Evolutionary conservation across 2,888 invertebrate species (phyloP).

Genomic region (Euplexia lucipara): DNA sequence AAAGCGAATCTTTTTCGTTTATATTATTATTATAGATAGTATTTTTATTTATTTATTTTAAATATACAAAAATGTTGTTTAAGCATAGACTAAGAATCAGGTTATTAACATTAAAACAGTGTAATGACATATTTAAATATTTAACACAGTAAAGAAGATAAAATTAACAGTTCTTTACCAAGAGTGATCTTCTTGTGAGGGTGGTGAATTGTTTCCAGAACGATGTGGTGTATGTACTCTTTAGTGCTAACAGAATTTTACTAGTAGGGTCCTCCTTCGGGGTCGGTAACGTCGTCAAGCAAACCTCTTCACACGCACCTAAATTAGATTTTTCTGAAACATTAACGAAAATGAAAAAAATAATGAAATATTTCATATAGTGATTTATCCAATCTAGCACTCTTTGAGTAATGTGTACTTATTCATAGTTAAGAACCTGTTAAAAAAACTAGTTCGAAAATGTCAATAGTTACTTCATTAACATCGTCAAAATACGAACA

Average conservation of each 20-base stretch:
- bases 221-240: constrained; percentile 85
- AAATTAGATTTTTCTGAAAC: constrained; percentile 77
- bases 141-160: constrained; percentile 13
- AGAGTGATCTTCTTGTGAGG: constrained; percentile 81
- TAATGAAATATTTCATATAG: too few relatives aligned
- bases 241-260: constrained; percentile 83
- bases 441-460: too few relatives aligned
- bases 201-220: constrained; percentile 85
- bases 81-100: too few relatives aligned
- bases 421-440: too few relatives aligned
- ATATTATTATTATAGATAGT: too few relatives aligned
- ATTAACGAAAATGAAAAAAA: neutral
- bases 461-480: too few relatives aligned
- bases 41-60: too few relatives aligned
- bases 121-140: neutral
- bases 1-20: too few relatives aligned
- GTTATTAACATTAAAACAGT: too few relatives aligned
- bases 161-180: constrained; percentile 75
- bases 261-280: constrained; percentile 84
- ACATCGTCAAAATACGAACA: neutral
- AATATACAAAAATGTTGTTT: too few relatives aligned
- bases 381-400: too few relatives aligned
- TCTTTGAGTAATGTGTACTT: too few relatives aligned
- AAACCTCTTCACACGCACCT: constrained; percentile 77
- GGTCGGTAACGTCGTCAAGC: constrained; percentile 80